Evolutionary conservation across 2,888 invertebrate species (phyloP).

Genomic region (Leptinotarsa haldemani): DNA sequence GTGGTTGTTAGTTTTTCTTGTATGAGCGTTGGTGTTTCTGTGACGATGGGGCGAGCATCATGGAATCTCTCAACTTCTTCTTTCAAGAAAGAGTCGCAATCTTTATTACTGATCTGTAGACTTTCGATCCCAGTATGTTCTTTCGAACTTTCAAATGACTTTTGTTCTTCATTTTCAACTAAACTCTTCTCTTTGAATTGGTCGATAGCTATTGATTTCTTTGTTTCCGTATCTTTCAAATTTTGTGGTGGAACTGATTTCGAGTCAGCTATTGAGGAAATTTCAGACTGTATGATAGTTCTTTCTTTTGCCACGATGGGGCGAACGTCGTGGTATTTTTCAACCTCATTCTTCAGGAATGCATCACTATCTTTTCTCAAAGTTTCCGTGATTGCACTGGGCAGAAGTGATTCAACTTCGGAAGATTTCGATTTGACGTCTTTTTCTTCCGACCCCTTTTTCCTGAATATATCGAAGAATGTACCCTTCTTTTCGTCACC

Average conservation of each 20-base stretch:
- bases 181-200: slow-evolving; percentile 31
- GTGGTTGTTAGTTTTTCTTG: too few relatives aligned
- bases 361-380: background rate
- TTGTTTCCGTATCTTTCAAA: background rate
- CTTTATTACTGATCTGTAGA: too few relatives aligned
- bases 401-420: background rate
- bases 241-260: slow-evolving; percentile 18
- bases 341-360: background rate
- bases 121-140: too few relatives aligned
- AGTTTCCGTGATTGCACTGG: slow-evolving; percentile 9
- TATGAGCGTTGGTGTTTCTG: too few relatives aligned
- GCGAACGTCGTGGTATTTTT: background rate
- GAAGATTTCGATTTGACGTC: slow-evolving; percentile 16
- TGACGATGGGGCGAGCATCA: too few relatives aligned
- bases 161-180: slow-evolving; percentile 27
- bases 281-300: too few relatives aligned
- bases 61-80: too few relatives aligned
- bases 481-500: background rate
- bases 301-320: too few relatives aligned
- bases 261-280: background rate
- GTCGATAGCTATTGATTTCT: background rate
- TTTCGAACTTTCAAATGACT: background rate
- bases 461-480: slow-evolving; percentile 2
- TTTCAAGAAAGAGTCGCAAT: too few relatives aligned
- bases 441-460: slow-evolving; percentile 37